Conservation (phyloP, 2,888 invertebrate genomes). For the Oconnorella tubifera region DNA sequence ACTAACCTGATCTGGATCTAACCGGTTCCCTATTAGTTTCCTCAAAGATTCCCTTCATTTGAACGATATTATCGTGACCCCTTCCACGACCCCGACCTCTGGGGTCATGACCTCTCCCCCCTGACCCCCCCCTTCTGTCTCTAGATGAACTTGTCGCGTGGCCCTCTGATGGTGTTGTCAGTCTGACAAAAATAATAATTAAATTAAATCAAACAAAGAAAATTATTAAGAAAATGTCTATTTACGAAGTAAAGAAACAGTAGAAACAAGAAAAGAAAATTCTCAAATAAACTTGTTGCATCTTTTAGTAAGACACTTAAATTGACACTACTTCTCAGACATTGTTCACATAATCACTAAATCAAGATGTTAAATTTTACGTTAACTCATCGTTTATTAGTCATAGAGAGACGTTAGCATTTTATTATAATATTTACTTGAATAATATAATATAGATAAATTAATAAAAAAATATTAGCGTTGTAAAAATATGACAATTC, state of each 20-base stretch:
- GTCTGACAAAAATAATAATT: too few species aligned
- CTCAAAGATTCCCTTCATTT: not conserved
- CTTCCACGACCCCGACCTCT: conserved; percentile 1
- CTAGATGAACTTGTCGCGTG: not conserved
- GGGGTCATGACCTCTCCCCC: not conserved
- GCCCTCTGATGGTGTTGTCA: too few species aligned
- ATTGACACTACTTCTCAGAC: too few species aligned
- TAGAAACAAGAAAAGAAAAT: not conserved
- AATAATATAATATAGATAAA: not conserved
- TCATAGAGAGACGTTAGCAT: too few species aligned
- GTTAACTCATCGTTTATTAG: too few species aligned
- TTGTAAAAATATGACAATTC: not conserved
- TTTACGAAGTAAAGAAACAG: not conserved
- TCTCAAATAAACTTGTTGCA: not conserved
- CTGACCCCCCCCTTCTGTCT: not conserved
- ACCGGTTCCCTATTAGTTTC: not conserved
- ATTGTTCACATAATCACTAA: too few species aligned
- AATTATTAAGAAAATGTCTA: not conserved
- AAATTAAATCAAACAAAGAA: not conserved
- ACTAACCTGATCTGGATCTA: not conserved
- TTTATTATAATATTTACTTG: not conserved
- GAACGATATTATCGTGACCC: conserved; percentile 5
- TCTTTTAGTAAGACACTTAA: too few species aligned
- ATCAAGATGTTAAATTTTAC: too few species aligned
- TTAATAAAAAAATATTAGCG: not conserved